Percentiles rank a stretch among this genome's conserved stretches.
phyloP scores from a whole-genome alignment of 2,888 invertebrate species.

The Galerucella calmariensis region DNA sequence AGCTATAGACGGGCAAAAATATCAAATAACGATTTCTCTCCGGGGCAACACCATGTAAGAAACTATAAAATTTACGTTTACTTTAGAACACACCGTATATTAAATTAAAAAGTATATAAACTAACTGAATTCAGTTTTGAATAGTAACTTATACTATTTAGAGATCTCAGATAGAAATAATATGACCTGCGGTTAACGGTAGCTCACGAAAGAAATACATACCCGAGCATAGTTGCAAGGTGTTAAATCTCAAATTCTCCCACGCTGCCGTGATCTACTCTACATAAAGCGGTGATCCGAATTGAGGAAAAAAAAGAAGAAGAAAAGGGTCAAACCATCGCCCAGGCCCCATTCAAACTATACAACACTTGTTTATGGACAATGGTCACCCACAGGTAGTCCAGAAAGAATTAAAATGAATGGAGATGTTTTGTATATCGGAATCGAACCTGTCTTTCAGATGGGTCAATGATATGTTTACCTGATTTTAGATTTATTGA shows the following conservation, averaged over 20 bases:
- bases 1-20: too few species aligned
- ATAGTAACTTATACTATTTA: too few species aligned
- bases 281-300: conserved; percentile 44
- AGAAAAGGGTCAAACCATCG: conserved; percentile 45
- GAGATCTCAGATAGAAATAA: conserved; percentile 35
- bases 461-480: conserved; percentile 17
- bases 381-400: conserved; percentile 52
- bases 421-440: conserved; percentile 24
- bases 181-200: conserved; percentile 39
- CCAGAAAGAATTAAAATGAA: conserved; percentile 20
- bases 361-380: conserved; percentile 54
- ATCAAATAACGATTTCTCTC: too few species aligned
- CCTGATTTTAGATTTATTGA: conserved; percentile 13
- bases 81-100: too few species aligned
- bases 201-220: conserved; percentile 21
- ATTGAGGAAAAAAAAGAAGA: conserved; percentile 19
- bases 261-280: conserved; percentile 45
- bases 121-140: not conserved
- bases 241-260: conserved; percentile 47
- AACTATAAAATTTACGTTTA: too few species aligned
- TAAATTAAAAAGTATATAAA: too few species aligned
- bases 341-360: conserved; percentile 30
- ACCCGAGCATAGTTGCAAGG: conserved; percentile 38
- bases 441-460: not conserved
- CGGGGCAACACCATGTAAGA: too few species aligned